phyloP scores from a whole-genome alignment of 2,888 invertebrate species.

The Pantelozetes paolii region DNA sequence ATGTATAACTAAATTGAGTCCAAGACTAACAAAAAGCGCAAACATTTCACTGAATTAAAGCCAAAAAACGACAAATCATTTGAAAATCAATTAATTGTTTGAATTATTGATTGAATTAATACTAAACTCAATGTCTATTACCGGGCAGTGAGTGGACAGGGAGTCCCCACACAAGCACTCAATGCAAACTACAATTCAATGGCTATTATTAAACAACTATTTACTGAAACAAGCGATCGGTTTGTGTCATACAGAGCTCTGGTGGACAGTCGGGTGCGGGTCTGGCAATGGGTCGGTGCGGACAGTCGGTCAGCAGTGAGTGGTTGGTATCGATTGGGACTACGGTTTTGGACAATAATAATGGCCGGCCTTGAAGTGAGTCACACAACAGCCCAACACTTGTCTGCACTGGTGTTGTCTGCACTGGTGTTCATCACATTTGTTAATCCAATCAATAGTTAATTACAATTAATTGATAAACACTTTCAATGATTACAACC shows the following conservation, averaged over 20 bases:
- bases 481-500: constrained; percentile 11
- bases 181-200: too few species aligned
- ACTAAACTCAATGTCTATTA: too few species aligned
- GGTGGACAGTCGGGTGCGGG: background rate
- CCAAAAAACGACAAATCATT: too few species aligned
- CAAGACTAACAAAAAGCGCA: background rate
- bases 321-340: background rate
- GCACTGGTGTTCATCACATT: too few species aligned
- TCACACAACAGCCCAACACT: constrained; percentile 21
- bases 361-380: constrained; percentile 33
- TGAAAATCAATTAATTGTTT: too few species aligned
- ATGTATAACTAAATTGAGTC: background rate
- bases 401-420: background rate
- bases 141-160: too few species aligned
- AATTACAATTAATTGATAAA: background rate
- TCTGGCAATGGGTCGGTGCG: background rate
- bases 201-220: too few species aligned
- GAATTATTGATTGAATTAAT: too few species aligned
- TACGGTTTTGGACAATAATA: constrained; percentile 5
- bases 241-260: too few species aligned
- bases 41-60: too few species aligned
- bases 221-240: too few species aligned
- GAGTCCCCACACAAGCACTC: too few species aligned
- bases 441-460: background rate
- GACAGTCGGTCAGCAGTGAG: background rate